A percentile compares a stretch with the other conserved stretches of the same genome.
These are phyloP conservation scores for Noctuana brunneofusca DNA, from an alignment of 2,888 invertebrate genomes.

Conservation along the genomic window DNA sequence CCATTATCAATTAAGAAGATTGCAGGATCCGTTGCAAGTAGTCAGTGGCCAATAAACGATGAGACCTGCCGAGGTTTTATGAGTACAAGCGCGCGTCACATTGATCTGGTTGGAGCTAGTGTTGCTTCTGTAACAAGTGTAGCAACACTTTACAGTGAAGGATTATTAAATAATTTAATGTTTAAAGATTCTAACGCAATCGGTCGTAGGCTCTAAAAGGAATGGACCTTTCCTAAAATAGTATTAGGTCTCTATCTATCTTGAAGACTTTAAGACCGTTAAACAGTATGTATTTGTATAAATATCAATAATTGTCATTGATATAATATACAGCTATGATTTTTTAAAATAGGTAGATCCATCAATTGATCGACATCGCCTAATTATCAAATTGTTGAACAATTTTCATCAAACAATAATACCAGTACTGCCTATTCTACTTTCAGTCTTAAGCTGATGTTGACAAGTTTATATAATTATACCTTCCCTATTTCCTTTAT, in stretches of 20 bases:
- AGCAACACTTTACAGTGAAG: background rate
- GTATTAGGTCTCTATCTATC: background rate
- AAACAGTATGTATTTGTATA: no score
- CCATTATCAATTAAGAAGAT: slow-evolving; percentile 56
- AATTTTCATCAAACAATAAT: no score
- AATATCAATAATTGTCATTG: no score
- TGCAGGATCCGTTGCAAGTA: slow-evolving; percentile 44
- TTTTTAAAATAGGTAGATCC: no score
- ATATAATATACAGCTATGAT: no score
- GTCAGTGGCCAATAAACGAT: slow-evolving; percentile 41
- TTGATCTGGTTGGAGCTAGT: slow-evolving; percentile 42
- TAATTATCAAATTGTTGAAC: no score
- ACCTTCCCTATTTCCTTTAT: no score
- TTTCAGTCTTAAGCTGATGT: no score
- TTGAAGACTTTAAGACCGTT: background rate
- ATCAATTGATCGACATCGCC: no score
- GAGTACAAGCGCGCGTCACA: slow-evolving; percentile 38
- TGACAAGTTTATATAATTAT: no score
- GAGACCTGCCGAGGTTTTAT: slow-evolving; percentile 35
- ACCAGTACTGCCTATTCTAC: no score
- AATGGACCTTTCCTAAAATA: background rate
- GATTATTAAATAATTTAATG: background rate
- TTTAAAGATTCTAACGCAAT: background rate
- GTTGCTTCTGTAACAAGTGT: background rate
- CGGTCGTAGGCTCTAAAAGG: background rate